Conservation (phyloP, 2,888 invertebrate species). For the Dryomyza anilis region DNA sequence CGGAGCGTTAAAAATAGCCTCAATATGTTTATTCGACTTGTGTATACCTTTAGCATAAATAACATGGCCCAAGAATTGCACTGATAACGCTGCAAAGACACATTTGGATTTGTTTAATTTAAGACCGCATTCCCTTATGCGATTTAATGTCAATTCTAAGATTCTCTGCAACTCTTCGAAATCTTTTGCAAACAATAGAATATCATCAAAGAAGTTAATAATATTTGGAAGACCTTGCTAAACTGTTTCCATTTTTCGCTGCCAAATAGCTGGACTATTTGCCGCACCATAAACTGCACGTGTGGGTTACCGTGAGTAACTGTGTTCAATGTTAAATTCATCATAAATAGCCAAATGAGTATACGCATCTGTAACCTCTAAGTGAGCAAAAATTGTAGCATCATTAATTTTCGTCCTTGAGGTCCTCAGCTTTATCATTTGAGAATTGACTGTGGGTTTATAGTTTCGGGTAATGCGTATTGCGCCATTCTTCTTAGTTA, state of each 20-base stretch:
- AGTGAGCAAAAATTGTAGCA: not conserved
- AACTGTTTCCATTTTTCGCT: slow-evolving; percentile 23
- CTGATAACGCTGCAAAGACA: too few relatives aligned
- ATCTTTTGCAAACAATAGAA: slow-evolving; percentile 24
- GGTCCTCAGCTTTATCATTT: not conserved
- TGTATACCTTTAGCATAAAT: too few relatives aligned
- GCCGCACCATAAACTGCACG: slow-evolving; percentile 10
- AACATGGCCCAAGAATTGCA: too few relatives aligned
- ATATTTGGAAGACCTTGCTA: slow-evolving; percentile 21
- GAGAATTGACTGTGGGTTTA: not conserved
- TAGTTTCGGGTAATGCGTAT: too few relatives aligned
- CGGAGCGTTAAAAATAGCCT: too few relatives aligned
- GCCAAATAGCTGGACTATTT: slow-evolving; percentile 30
- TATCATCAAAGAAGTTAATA: slow-evolving; percentile 28
- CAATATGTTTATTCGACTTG: too few relatives aligned
- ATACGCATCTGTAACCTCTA: not conserved
- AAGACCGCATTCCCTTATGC: too few relatives aligned
- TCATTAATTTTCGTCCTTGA: not conserved
- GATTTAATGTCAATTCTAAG: too few relatives aligned
- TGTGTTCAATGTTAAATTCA: not conserved
- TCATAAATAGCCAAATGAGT: too few relatives aligned
- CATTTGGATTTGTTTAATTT: too few relatives aligned
- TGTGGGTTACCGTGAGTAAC: not conserved
- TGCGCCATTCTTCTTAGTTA: too few relatives aligned
- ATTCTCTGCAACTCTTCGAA: too few relatives aligned